phyloP scores from a whole-genome alignment of 2,797 vertebrate genomes.

The Diceros bicornis region DNA sequence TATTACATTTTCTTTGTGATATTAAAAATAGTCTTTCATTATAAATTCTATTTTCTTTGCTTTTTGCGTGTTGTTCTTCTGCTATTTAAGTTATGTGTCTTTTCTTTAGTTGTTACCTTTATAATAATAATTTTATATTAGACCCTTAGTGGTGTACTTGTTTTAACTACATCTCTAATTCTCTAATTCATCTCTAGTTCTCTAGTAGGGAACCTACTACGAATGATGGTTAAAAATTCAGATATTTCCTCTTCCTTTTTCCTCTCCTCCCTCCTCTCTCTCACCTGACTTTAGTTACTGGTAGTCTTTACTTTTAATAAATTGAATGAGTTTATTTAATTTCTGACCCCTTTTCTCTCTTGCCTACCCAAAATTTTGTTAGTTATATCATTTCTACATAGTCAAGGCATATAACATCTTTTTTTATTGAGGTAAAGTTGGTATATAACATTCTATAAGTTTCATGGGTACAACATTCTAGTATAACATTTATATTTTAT shows the following conservation, averaged over 20 bases:
- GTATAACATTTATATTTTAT: background rate
- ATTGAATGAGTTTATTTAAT: background rate
- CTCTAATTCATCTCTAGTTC: too few species aligned
- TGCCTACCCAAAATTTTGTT: background rate
- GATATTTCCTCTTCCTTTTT: background rate
- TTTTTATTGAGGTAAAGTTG: too few species aligned
- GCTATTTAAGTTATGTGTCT: background rate
- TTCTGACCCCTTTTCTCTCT: background rate
- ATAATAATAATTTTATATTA: background rate
- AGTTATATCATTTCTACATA: background rate
- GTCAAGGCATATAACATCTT: background rate
- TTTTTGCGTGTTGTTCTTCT: background rate
- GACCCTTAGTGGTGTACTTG: background rate
- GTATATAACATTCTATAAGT: too few species aligned
- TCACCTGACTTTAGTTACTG: background rate
- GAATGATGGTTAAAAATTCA: background rate
- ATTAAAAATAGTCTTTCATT: constrained; percentile 15
- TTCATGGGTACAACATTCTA: too few species aligned
- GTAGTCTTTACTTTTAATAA: background rate
- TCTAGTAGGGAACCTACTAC: background rate
- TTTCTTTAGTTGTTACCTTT: background rate
- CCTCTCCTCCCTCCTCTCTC: background rate
- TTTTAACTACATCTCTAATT: background rate
- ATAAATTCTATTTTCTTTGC: background rate
- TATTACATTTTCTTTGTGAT: background rate